These are phyloP conservation scores for Passerculus sandwichensis DNA, from an alignment of 2,797 vertebrate species.

Conservation along the genomic window DNA sequence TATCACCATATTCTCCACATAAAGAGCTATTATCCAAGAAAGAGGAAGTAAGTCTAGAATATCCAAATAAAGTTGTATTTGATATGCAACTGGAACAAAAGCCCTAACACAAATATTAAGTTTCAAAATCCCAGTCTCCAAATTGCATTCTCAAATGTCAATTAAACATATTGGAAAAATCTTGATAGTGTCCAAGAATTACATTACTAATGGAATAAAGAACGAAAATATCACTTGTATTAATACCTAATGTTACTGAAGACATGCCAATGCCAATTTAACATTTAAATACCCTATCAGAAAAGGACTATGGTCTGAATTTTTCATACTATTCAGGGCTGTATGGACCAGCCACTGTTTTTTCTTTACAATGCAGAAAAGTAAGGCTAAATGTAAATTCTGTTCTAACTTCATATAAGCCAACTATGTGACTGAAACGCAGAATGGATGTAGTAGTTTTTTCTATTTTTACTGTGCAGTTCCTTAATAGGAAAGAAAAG, in stretches of 20 bases:
- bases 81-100: conserved; percentile 5
- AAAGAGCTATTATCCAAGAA: background rate
- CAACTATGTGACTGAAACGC: background rate
- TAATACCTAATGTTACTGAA: background rate
- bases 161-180: background rate
- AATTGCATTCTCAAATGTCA: background rate
- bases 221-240: background rate
- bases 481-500: background rate
- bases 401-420: background rate
- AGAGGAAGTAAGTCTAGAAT: background rate
- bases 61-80: background rate
- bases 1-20: background rate
- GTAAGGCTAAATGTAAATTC: background rate
- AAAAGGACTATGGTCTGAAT: background rate
- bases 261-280: background rate
- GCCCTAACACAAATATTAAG: background rate
- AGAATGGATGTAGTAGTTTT: background rate
- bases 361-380: background rate
- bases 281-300: background rate
- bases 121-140: background rate
- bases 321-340: background rate
- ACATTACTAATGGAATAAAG: background rate
- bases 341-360: background rate
- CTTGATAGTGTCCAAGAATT: background rate
- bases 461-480: background rate